Base-by-base conservation (phyloP, 2,113 vertebrate species). In the Barbus barbus region DNA sequence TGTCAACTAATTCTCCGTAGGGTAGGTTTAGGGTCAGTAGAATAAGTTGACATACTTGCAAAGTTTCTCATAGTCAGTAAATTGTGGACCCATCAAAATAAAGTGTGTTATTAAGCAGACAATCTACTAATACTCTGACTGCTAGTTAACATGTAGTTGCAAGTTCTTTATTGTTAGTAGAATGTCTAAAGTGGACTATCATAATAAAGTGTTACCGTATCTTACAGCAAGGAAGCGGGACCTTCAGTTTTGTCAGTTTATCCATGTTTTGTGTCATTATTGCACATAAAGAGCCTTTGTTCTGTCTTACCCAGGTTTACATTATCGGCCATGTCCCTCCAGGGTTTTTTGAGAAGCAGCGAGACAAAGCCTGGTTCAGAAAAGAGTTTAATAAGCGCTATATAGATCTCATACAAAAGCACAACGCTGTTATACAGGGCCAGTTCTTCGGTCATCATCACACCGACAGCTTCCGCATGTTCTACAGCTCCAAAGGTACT, bases 371-470 rank as follows among this genome's bases (percentile, higher is more conserved):
- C 0, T 99, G 98, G 98, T 99, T 96, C 90, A 91, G 81, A 22
- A 24, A 93, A 0, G 46, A 69, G 78, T 99, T 97, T 61, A 99
- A 99, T 5, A 26, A 90, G 13, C 84, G 60, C 0, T 99, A 98
- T 86, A 13, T 96, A 72, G 83, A 92, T 1, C 87, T 97, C 0
- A 92, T 99, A 61, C 91, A 90, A 90, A 95, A 90, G 88, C 92
- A 99, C 87, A 96, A 98, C 38, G 2, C 46, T 0, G 92, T 97
- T 73, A 95, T 99, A 0, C 88, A 90, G 0, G 98, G 97, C 31
- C 98, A 99, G 93, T 99, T 99, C 88, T 99, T 98, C 2, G 97
- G 97, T 9, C 98, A 99, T 90, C 97, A 99, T 28, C 98, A 99
- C 87, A 97, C 96, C 0, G 98, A 99, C 88, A 95, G 93, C 88